Evolutionary conservation across 2,113 vertebrate species (phyloP).

Genomic region (Anolis sagrei): DNA sequence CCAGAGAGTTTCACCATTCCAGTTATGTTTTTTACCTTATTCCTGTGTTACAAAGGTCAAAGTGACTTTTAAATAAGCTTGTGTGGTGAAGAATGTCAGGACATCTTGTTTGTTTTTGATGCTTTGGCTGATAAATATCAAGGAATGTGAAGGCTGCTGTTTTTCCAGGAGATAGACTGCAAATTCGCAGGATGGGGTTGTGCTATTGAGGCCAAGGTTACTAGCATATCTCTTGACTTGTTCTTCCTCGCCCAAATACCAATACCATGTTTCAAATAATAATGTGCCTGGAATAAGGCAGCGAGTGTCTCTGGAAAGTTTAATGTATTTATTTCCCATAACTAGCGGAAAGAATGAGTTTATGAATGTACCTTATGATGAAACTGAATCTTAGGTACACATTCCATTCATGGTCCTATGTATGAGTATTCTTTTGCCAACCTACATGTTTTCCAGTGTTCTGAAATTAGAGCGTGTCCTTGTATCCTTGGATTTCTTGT

Average conservation of each 20-base stretch:
- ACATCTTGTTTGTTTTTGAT: slow-evolving; percentile 37
- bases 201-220: slow-evolving; percentile 17
- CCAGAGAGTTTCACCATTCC: slow-evolving; percentile 38
- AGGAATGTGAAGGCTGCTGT: slow-evolving; percentile 47
- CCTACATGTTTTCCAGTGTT: not conserved
- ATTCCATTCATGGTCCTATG: not conserved
- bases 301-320: not conserved
- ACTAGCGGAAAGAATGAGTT: not conserved
- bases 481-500: not conserved
- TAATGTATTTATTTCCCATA: not conserved
- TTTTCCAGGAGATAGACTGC: slow-evolving; percentile 22
- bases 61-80: slow-evolving; percentile 39
- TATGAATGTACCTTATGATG: not conserved
- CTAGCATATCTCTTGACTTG: slow-evolving; percentile 7
- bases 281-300: slow-evolving; percentile 4
- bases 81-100: slow-evolving; percentile 12
- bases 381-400: not conserved
- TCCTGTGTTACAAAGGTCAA: slow-evolving; percentile 19
- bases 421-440: not conserved
- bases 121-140: slow-evolving; percentile 39
- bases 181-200: slow-evolving; percentile 22
- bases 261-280: slow-evolving; percentile 18
- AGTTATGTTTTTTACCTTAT: slow-evolving; percentile 37
- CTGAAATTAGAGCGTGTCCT: not conserved
- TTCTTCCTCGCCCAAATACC: slow-evolving; percentile 18